These are phyloP conservation scores for Pseudoatta argentina DNA, from an alignment of 1,140 invertebrate genomes.

Conservation along the genomic window DNA sequence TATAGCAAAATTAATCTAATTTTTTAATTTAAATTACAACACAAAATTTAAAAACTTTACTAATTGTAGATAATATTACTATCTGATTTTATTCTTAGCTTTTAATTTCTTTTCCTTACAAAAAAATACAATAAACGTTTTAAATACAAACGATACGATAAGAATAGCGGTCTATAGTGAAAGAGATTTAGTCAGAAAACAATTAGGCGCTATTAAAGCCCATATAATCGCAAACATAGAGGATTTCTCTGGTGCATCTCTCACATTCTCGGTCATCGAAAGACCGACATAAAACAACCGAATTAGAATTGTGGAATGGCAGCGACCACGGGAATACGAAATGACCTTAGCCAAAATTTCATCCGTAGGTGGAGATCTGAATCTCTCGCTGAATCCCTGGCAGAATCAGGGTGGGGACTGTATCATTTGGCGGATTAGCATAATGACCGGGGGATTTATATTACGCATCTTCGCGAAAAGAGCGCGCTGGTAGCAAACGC, in stretches of 20 bases:
- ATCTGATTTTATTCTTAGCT: background rate
- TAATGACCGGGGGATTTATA: slow-evolving; percentile 86
- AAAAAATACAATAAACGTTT: too few relatives aligned
- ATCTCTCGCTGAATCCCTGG: slow-evolving; percentile 53
- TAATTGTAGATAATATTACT: background rate
- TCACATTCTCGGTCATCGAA: background rate
- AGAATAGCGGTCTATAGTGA: background rate
- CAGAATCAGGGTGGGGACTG: slow-evolving; percentile 56
- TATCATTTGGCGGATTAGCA: slow-evolving; percentile 86
- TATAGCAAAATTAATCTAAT: background rate
- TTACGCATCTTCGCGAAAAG: slow-evolving; percentile 75
- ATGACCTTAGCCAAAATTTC: slow-evolving; percentile 32
- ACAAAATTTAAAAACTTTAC: background rate
- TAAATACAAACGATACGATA: background rate
- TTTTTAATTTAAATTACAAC: background rate
- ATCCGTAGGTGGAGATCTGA: slow-evolving; percentile 57
- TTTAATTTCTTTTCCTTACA: background rate
- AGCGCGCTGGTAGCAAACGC: slow-evolving; percentile 84
- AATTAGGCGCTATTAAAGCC: slow-evolving; percentile 35
- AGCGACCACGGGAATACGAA: slow-evolving; percentile 16
- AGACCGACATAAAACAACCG: slow-evolving; percentile 33
- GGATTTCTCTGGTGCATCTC: background rate
- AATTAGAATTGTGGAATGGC: slow-evolving; percentile 69
- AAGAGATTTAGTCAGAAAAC: background rate
- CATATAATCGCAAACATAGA: slow-evolving; percentile 39